Evolutionary conservation across 2,797 vertebrate genomes (phyloP), one percentile per base, ranked within the genome.

Genomic region (Cyprinodon diabolis): DNA sequence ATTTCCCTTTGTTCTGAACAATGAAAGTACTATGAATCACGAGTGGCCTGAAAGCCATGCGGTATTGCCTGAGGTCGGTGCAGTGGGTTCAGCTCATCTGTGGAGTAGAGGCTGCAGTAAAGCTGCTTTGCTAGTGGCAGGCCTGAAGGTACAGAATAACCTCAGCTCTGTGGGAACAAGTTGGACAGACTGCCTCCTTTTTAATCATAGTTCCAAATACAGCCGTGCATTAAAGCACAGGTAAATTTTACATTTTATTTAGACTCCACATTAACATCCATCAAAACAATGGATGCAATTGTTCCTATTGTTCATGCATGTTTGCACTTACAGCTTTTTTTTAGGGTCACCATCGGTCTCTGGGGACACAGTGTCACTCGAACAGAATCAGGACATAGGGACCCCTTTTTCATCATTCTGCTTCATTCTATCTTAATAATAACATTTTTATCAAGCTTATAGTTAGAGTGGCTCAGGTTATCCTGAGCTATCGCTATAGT

Each of bases 1-100:
- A 89, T 89, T 87, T 91, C 86, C 89, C 83, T 68, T 56, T 77
- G 70, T 72, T 71, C 63, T 70, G 56, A 62, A 71, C 30, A 37
- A 30, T 37, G 15, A 81, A 81, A 76, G 77, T 60, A 74, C 56
- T 63, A 85, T 89, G 82, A 86, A 79, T 90, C 77, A 87, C 78
- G 79, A 45, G 51, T 47, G 73, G 35, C 54, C 68, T 83, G 69
- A 73, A 72, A 76, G 75, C 65, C 58, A 72, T 17, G 58, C 23
- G 9, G 54, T 69, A 10, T 77, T 65, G 80, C 84, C 70, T 17
- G 62, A 68, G 73, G 81, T 71, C 55, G 56, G 19, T 23, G 67
- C 19, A 57, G 72, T 35, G n/a, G 58, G 77, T 68, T 62, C 9
- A 62, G 63, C 51, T 77, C 63, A 52, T 69, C 47, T 37, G 15